Evolutionary conservation across 2,113 vertebrate genomes (phyloP).

Genomic region (Psammodynastes pulverulentus): DNA sequence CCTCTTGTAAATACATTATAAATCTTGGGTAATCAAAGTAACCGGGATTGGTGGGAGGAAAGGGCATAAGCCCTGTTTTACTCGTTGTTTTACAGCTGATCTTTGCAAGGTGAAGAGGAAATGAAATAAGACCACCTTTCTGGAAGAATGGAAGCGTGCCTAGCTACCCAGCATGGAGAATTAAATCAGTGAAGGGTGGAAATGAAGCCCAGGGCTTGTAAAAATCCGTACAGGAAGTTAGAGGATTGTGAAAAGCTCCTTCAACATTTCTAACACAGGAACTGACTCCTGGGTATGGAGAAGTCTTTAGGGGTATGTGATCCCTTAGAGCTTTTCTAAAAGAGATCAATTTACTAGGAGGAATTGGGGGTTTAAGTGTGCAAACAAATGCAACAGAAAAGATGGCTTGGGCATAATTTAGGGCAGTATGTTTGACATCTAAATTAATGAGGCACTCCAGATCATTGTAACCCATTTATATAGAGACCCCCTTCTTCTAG

Average conservation of each 20-base stretch:
- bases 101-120: background rate
- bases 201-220: background rate
- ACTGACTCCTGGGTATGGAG: background rate
- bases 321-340: background rate
- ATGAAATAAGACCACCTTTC: background rate
- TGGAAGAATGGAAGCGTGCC: background rate
- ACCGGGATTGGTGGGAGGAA: background rate
- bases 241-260: background rate
- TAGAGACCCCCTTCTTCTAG: background rate
- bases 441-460: background rate
- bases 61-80: background rate
- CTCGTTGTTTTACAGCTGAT: background rate
- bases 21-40: background rate
- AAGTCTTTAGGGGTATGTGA: background rate
- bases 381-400: background rate
- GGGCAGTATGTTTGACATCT: background rate
- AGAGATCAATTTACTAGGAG: background rate
- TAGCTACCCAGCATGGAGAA: background rate
- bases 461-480: background rate
- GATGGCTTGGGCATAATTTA: background rate
- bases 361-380: background rate
- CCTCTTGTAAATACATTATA: background rate
- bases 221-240: background rate
- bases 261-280: background rate
- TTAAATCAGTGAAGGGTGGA: background rate